These are phyloP conservation scores for Falco cherrug DNA, from an alignment of 2,797 vertebrate genomes.

Conservation along the genomic window DNA sequence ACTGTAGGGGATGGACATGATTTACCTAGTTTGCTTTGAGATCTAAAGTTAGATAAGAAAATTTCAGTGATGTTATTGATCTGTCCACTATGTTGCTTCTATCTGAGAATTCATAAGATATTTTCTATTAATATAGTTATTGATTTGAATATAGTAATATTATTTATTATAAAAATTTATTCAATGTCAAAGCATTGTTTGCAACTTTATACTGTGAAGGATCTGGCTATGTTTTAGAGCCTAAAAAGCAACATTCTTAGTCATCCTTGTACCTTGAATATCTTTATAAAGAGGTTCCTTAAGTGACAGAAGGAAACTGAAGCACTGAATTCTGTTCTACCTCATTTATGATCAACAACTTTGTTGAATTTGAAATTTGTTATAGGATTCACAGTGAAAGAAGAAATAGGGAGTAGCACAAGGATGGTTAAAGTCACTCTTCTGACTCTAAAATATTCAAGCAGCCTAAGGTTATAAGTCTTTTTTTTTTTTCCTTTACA, in stretches of 20 bases:
- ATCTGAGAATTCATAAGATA: not conserved
- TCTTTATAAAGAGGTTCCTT: not conserved
- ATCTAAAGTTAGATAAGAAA: not conserved
- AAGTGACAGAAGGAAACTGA: not conserved
- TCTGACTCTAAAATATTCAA: not conserved
- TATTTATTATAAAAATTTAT: not conserved
- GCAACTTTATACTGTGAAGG: not conserved
- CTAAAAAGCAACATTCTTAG: not conserved
- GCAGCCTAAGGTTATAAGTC: not conserved
- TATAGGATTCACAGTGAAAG: not conserved
- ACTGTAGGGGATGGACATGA: not conserved
- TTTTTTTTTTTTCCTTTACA: not conserved
- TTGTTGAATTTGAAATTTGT: not conserved
- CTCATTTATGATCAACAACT: not conserved
- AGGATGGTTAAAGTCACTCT: not conserved
- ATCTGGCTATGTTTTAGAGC: not conserved
- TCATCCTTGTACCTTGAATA: not conserved
- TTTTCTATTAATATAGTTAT: not conserved
- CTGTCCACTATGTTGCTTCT: not conserved
- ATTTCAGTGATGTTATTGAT: not conserved
- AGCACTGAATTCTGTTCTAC: not conserved
- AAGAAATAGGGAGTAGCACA: not conserved
- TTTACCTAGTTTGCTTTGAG: not conserved
- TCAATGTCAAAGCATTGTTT: not conserved
- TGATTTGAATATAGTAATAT: not conserved